Conservation (phyloP, 2,797 vertebrate species). For the Labroides dimidiatus region DNA sequence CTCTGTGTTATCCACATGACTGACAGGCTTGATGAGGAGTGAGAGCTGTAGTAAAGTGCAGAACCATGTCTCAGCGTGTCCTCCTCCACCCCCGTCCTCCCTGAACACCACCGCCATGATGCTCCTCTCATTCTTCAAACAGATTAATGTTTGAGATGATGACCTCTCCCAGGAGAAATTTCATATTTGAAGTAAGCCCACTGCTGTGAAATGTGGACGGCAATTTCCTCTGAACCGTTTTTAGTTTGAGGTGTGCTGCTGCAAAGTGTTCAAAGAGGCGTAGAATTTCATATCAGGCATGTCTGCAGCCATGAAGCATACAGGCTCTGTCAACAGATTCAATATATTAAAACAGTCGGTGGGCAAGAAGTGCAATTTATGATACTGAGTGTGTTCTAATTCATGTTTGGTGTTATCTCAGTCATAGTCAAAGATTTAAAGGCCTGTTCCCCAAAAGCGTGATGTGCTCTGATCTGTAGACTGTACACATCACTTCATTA, state of each 20-base stretch:
- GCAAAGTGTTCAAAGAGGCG: conserved; percentile 10
- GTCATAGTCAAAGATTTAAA: too few species aligned
- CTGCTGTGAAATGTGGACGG: not conserved
- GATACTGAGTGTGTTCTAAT: too few species aligned
- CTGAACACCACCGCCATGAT: not conserved
- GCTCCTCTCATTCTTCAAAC: conserved; percentile 34
- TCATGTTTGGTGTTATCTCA: too few species aligned
- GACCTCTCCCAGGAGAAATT: conserved; percentile 27
- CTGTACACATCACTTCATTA: too few species aligned
- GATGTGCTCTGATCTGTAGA: too few species aligned
- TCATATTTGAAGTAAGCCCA: conserved; percentile 23
- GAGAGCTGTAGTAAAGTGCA: conserved; percentile 15
- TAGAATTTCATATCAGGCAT: conserved; percentile 1
- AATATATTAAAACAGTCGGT: not conserved
- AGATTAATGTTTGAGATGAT: conserved; percentile 34
- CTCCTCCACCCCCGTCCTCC: not conserved
- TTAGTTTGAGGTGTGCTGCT: not conserved
- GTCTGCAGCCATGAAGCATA: not conserved
- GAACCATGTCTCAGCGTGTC: not conserved
- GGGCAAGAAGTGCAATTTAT: not conserved
- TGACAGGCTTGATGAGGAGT: conserved; percentile 41
- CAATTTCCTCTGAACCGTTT: not conserved
- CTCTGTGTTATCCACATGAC: conserved; percentile 49
- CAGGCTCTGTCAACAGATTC: too few species aligned
- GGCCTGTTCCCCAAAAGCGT: too few species aligned